phyloP scores from a whole-genome alignment of 2,113 vertebrate species.

The Oncorhynchus kisutch region DNA sequence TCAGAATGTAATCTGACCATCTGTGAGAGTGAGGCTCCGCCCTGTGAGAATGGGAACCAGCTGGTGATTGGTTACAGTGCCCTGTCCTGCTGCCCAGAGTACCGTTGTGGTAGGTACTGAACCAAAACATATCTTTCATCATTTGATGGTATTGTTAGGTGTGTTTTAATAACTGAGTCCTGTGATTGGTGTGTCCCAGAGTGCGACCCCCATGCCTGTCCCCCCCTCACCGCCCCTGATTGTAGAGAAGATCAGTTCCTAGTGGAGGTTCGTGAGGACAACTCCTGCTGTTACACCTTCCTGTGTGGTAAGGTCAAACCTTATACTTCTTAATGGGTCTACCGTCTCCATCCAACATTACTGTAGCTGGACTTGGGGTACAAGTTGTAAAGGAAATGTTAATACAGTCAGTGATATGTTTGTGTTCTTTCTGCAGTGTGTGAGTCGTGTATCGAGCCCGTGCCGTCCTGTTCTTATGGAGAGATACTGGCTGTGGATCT shows the following conservation, averaged over 20 bases:
- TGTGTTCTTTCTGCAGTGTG: constrained; percentile 65
- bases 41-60: constrained; percentile 82
- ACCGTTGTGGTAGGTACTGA: constrained; percentile 83
- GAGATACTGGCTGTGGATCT: constrained; percentile 90
- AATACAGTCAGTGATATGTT: background rate
- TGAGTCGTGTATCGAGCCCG: constrained; percentile 86
- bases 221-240: constrained; percentile 69
- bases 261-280: constrained; percentile 84
- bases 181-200: constrained; percentile 70
- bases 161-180: background rate
- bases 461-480: constrained; percentile 83
- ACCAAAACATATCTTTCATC: background rate
- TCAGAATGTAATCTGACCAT: constrained; percentile 90
- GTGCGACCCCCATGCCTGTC: constrained; percentile 86
- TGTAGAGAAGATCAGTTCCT: constrained; percentile 94
- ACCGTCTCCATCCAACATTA: background rate
- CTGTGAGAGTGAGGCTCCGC: constrained; percentile 79
- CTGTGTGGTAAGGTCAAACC: constrained; percentile 80
- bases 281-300: constrained; percentile 89
- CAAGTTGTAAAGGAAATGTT: too few relatives aligned
- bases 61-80: constrained; percentile 80
- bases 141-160: background rate
- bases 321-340: background rate
- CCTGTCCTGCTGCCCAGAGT: constrained; percentile 91
- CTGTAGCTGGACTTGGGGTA: too few relatives aligned